Evolutionary conservation across 2,113 vertebrate genomes (phyloP).

Genomic region (Mustela nigripes): DNA sequence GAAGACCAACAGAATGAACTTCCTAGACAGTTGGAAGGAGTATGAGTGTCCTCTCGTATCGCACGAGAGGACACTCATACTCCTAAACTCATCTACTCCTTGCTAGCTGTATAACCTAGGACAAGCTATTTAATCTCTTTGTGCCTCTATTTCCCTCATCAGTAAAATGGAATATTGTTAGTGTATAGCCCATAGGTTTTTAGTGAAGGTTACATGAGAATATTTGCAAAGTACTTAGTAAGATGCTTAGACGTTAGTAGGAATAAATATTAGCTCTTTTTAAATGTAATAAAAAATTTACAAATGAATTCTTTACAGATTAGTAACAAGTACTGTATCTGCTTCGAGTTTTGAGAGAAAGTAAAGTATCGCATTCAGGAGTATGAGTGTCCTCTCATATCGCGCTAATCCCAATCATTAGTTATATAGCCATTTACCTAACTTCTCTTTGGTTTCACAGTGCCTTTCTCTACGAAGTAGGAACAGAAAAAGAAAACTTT

Average conservation of each 20-base stretch:
- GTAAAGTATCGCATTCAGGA: neutral
- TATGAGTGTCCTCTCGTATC: neutral
- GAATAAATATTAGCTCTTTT: neutral
- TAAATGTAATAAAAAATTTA: neutral
- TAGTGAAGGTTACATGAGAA: neutral
- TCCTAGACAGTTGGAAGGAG: neutral
- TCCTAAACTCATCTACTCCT: neutral
- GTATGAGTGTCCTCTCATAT: too few relatives aligned
- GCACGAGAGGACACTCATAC: neutral
- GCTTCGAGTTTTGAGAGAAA: conserved; percentile 24
- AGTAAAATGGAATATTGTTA: neutral
- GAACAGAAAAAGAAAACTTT: neutral
- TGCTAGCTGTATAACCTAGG: neutral
- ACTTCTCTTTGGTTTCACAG: neutral
- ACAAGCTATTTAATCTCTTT: neutral
- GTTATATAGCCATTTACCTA: neutral
- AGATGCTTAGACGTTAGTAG: neutral
- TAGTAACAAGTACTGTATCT: neutral
- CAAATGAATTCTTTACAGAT: neutral
- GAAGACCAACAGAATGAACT: neutral
- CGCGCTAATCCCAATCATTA: neutral
- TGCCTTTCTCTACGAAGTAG: neutral
- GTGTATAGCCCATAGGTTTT: neutral
- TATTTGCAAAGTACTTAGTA: conserved; percentile 15
- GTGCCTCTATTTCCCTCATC: neutral